Evolutionary conservation across 2,888 invertebrate genomes (phyloP).

Genomic region (Drosophila longiperda): DNA sequence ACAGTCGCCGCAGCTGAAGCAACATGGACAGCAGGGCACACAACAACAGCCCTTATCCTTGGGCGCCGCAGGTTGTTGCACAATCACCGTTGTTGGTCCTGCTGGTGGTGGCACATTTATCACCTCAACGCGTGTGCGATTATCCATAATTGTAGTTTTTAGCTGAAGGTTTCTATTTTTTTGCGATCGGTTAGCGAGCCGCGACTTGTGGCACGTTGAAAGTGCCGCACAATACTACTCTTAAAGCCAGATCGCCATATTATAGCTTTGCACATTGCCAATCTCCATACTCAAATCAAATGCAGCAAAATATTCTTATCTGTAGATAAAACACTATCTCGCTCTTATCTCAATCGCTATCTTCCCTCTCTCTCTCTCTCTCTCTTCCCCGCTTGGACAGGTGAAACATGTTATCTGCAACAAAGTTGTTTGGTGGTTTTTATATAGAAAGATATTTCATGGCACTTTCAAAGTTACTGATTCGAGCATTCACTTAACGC

Average conservation of each 20-base stretch:
- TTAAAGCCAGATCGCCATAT: slow-evolving; percentile 53
- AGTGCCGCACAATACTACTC: slow-evolving; percentile 44
- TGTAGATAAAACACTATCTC: slow-evolving; percentile 46
- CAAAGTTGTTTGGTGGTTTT: not conserved
- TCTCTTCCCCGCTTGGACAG: not conserved
- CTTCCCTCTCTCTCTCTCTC: not conserved
- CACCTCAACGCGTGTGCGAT: slow-evolving; percentile 69
- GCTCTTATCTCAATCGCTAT: slow-evolving; percentile 28
- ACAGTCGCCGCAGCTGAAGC: slow-evolving; percentile 73
- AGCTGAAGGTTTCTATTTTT: not conserved
- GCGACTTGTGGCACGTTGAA: slow-evolving; percentile 62
- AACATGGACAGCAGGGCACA: slow-evolving; percentile 69
- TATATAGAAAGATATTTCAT: not conserved
- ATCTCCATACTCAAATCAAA: slow-evolving; percentile 42
- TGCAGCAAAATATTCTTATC: slow-evolving; percentile 51
- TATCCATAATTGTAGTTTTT: slow-evolving; percentile 52
- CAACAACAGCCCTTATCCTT: slow-evolving; percentile 68
- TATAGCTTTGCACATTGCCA: slow-evolving; percentile 50
- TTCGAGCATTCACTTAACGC: not conserved
- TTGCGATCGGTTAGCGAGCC: not conserved
- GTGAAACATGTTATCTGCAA: slow-evolving; percentile 29
- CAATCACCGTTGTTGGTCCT: slow-evolving; percentile 65
- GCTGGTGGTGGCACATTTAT: slow-evolving; percentile 58
- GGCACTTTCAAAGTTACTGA: not conserved
- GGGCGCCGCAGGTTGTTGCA: slow-evolving; percentile 52